These are phyloP conservation scores for Danio aesculapii DNA, from an alignment of 2,797 vertebrate genomes.

Conservation along the genomic window DNA sequence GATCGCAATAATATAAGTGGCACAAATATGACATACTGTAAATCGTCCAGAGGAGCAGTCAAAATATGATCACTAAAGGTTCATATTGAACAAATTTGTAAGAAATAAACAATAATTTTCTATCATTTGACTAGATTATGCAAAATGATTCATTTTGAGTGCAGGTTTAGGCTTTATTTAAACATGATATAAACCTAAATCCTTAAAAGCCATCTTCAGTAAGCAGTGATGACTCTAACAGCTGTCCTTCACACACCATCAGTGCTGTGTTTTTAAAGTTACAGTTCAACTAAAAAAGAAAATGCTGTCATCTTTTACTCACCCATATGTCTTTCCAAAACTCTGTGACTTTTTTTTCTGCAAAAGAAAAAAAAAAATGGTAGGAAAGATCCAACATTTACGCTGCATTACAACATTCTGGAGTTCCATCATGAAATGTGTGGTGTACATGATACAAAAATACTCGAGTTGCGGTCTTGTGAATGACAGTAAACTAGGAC, in stretches of 20 bases:
- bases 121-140: not conserved
- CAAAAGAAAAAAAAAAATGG: not conserved
- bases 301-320: not conserved
- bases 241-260: constrained; percentile 67
- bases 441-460: too few relatives aligned
- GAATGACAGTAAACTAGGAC: too few relatives aligned
- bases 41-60: not conserved
- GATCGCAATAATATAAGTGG: constrained; percentile 35
- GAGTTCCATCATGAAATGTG: not conserved
- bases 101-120: constrained; percentile 25
- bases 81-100: constrained; percentile 27
- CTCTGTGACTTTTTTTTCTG: not conserved
- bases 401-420: not conserved
- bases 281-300: not conserved
- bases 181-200: not conserved
- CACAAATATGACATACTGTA: constrained; percentile 37
- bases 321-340: not conserved
- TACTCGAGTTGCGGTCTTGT: too few relatives aligned
- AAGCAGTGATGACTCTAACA: constrained; percentile 73
- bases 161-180: not conserved
- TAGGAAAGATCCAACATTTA: not conserved
- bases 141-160: not conserved
- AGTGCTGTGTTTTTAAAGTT: constrained; percentile 57
- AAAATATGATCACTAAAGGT: constrained; percentile 19
- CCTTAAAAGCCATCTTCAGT: constrained; percentile 1